Percentiles rank a stretch among this genome's conserved stretches.
phyloP scores from a whole-genome alignment of 2,888 invertebrate genomes.

The Villa cingulata region DNA sequence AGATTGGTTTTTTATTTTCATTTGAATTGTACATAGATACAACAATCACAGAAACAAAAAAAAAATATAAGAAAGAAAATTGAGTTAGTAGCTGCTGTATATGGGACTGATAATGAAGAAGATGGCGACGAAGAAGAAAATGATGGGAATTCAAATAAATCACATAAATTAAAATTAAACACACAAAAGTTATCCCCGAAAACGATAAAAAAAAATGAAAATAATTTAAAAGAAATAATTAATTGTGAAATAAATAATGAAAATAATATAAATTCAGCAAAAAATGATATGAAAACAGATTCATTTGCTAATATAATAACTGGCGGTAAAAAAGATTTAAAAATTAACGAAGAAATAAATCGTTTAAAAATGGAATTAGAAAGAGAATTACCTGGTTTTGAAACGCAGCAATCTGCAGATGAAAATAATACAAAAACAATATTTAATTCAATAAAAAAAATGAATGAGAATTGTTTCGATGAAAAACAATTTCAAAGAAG shows the following conservation, averaged over 20 bases:
- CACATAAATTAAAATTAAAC: not conserved
- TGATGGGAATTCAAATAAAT: not conserved
- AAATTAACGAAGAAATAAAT: slow-evolving; percentile 11
- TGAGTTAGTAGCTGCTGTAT: slow-evolving; percentile 13
- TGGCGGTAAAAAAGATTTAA: slow-evolving; percentile 11
- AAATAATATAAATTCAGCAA: not conserved
- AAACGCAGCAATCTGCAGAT: not conserved
- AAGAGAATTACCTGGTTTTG: slow-evolving; percentile 9
- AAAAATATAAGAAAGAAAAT: too few relatives aligned
- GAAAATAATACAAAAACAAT: slow-evolving; percentile 5
- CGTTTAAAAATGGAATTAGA: slow-evolving; percentile 13
- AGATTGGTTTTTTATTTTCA: too few relatives aligned
- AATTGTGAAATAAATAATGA: too few relatives aligned
- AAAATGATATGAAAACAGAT: slow-evolving; percentile 2
- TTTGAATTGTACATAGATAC: too few relatives aligned
- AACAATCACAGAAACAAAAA: too few relatives aligned
- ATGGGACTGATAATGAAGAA: slow-evolving; percentile 11
- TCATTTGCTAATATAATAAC: slow-evolving; percentile 16
- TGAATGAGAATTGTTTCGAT: slow-evolving; percentile 19
- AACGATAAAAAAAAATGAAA: too few relatives aligned
- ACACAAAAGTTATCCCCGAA: too few relatives aligned
- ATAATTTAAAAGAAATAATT: too few relatives aligned
- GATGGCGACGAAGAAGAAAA: slow-evolving; percentile 5
- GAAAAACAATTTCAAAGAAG: slow-evolving; percentile 42
- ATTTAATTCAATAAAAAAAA: not conserved